These are phyloP conservation scores for Pseudomugil tenellus DNA, from an alignment of 2,797 vertebrate genomes.

Conservation along the genomic window DNA sequence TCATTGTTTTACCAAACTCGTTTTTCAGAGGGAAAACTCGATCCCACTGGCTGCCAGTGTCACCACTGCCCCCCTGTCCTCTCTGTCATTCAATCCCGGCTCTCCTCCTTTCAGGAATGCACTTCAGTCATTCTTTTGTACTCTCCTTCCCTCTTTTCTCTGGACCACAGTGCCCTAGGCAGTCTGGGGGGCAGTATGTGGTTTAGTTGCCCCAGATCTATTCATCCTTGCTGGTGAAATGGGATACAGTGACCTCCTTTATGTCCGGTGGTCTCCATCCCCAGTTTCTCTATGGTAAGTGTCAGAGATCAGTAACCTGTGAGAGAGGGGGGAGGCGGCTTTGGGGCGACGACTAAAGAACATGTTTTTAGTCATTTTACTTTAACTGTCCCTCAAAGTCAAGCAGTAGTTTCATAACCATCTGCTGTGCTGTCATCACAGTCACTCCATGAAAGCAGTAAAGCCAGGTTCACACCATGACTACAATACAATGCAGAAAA, in stretches of 20 bases:
- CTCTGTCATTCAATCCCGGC: slow-evolving; percentile 79
- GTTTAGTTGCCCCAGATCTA: slow-evolving; percentile 69
- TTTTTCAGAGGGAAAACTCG: slow-evolving; percentile 74
- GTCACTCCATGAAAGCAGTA: slow-evolving; percentile 29
- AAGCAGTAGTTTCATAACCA: slow-evolving; percentile 31
- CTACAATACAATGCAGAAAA: slow-evolving; percentile 41
- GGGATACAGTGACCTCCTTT: slow-evolving; percentile 73
- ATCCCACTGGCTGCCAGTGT: slow-evolving; percentile 78
- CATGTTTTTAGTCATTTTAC: slow-evolving; percentile 34
- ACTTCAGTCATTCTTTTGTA: slow-evolving; percentile 72
- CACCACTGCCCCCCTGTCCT: slow-evolving; percentile 72
- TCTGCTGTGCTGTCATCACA: slow-evolving; percentile 47
- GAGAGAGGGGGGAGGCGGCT: slow-evolving; percentile 27
- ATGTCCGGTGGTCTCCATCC: slow-evolving; percentile 67
- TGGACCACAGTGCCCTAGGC: slow-evolving; percentile 70
- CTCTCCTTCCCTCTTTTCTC: slow-evolving; percentile 59
- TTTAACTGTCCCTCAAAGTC: slow-evolving; percentile 20
- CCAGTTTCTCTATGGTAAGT: slow-evolving; percentile 64
- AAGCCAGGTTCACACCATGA: slow-evolving; percentile 34
- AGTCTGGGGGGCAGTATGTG: slow-evolving; percentile 58
- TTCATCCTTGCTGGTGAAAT: slow-evolving; percentile 71
- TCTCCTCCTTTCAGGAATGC: slow-evolving; percentile 81
- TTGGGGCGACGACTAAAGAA: slow-evolving; percentile 50
- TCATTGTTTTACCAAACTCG: slow-evolving; percentile 75
- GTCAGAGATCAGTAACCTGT: slow-evolving; percentile 56